Percentiles rank a stretch among this genome's conserved stretches.
Evolutionary conservation across 1,140 invertebrate genomes (phyloP).

Genomic region (Medauroidea extradentata): DNA sequence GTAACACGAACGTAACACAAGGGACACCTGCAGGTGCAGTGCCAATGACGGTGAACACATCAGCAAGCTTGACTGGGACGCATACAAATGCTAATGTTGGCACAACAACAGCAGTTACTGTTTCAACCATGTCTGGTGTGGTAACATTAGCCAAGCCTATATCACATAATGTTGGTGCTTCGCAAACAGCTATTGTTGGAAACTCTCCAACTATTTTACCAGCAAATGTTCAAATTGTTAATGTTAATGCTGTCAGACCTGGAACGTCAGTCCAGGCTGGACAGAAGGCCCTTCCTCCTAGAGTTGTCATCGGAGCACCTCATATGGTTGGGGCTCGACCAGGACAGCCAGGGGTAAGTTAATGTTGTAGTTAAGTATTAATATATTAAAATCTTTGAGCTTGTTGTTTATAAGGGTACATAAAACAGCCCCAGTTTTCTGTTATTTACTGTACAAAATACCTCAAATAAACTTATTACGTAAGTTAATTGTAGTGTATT

Average conservation of each 20-base stretch:
- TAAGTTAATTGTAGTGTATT: no score
- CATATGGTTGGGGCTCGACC: conserved; percentile 77
- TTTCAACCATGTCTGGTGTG: conserved; percentile 43
- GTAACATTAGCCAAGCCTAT: conserved; percentile 50
- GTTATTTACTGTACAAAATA: no score
- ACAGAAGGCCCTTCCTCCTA: conserved; percentile 67
- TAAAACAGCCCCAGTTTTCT: no score
- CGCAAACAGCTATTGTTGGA: conserved; percentile 43
- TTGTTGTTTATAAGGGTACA: no score
- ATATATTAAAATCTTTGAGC: no score
- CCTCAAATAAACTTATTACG: no score
- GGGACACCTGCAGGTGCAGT: conserved; percentile 45
- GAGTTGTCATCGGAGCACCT: conserved; percentile 72
- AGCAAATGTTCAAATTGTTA: conserved; percentile 80
- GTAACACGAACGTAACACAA: conserved; percentile 26
- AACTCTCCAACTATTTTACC: conserved; percentile 52
- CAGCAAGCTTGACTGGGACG: conserved; percentile 42
- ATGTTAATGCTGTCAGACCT: conserved; percentile 66
- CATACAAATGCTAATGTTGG: conserved; percentile 24
- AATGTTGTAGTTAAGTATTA: not conserved
- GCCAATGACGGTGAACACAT: conserved; percentile 61
- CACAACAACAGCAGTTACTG: conserved; percentile 21
- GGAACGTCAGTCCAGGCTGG: conserved; percentile 59
- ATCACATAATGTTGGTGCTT: conserved; percentile 48
- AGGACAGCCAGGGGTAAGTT: conserved; percentile 71